Evolutionary conservation across 2,888 invertebrate species (phyloP), one percentile per base, ranked within the genome.

Genomic region (Ectemnius cavifrons): DNA sequence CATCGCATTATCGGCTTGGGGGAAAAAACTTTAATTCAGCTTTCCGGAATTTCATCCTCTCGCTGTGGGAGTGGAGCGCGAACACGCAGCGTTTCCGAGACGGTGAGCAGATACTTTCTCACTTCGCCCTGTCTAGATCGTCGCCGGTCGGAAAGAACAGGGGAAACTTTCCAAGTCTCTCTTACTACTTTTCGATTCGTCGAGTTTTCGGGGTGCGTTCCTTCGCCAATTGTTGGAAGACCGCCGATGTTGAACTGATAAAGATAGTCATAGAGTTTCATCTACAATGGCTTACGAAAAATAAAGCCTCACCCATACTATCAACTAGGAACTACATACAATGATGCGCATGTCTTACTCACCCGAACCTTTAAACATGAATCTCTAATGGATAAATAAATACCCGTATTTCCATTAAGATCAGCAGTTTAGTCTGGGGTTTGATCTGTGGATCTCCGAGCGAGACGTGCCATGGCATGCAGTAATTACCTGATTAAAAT

Each of bases 401-500:
- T 8, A 37, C 1, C 37, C 1, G 5, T 6, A 37, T 37, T 37
- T 37, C 8, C 37, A 37, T 37, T 8, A 37, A 37, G 8, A 37
- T 37, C 37, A 6, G 11, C 37, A 37, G 11, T 37, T 11, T 8
- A 37, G 11, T 11, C 6, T 1, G 37, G 37, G 11, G 1, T 37
- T 37, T 37, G 37, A 37, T 37, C 37, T 37, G 8, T 2, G 23
- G 23, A 23, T 23, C 11, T 37, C 37, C 6, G 5, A 11, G 52
- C 52, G n/a, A 52, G 16, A 14, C 52, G 52, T 52, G 52, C 52
- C 16, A 16, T 16, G 23, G 67, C 75, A 58, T 65, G 63, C 8
- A 13, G 57, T 64, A 63, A 67, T 71, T 59, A 63, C 52, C 67
- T 63, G 71, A 70, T 72, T 59, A 71, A 47, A 63, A 56, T 58